phyloP scores from a whole-genome alignment of 2,113 vertebrate genomes.

The Trochalopteron elliotii region DNA sequence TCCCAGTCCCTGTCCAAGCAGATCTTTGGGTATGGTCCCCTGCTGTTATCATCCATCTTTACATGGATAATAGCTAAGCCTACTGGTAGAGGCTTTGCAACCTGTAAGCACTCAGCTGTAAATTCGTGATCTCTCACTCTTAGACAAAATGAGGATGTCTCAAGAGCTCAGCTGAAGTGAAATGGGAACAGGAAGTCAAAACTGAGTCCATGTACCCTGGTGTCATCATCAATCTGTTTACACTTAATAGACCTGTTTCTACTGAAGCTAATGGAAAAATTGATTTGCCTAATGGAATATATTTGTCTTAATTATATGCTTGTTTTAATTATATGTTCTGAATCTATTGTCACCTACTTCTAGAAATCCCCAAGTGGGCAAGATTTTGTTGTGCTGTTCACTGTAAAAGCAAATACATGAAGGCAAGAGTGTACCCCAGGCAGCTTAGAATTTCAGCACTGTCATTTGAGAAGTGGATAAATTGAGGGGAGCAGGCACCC shows the following conservation, averaged over 20 bases:
- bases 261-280: background rate
- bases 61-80: background rate
- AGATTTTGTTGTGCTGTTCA: background rate
- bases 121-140: background rate
- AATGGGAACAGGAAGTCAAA: constrained; percentile 9
- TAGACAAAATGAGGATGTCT: background rate
- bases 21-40: background rate
- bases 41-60: background rate
- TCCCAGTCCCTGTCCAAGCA: background rate
- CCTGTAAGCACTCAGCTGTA: background rate
- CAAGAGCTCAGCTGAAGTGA: background rate
- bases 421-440: background rate
- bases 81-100: background rate
- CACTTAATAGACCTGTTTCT: background rate
- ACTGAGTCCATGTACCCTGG: background rate
- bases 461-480: background rate
- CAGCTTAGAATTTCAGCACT: background rate
- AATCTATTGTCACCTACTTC: background rate
- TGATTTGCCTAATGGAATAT: background rate
- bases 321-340: background rate
- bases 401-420: background rate
- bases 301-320: background rate
- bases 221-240: background rate
- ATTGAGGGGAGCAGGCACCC: background rate
- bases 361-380: background rate